Conservation (phyloP, 1,140 invertebrate species). For the Rhagoletis pomonella region DNA sequence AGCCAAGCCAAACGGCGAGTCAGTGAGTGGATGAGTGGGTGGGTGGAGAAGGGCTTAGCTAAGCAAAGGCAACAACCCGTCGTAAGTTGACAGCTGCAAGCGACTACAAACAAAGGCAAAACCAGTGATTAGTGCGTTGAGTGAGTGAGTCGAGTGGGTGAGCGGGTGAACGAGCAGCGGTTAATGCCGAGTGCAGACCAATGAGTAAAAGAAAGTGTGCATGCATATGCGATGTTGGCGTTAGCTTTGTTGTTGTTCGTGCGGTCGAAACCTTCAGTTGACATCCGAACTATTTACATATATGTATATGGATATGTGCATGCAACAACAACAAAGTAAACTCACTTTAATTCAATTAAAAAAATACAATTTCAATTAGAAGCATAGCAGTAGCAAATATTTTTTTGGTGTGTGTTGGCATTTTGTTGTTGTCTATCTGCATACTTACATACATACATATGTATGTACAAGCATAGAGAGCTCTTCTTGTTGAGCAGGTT, state of each 20-base stretch:
- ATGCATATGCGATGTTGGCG: neutral
- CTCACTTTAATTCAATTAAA: constrained; percentile 51
- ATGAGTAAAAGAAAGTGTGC: no score
- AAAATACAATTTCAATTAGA: constrained; percentile 50
- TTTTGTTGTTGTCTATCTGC: neutral
- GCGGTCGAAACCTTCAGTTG: constrained; percentile 8
- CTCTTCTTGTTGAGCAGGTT: neutral
- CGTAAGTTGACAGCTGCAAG: neutral
- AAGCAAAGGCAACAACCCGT: constrained; percentile 48
- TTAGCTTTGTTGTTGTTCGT: neutral
- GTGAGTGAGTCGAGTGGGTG: neutral
- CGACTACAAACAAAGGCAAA: constrained; percentile 21
- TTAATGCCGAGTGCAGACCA: no score
- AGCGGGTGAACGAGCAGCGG: no score
- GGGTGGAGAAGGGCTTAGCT: neutral
- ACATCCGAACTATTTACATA: neutral
- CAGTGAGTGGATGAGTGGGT: neutral
- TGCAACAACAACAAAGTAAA: neutral
- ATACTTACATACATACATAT: neutral
- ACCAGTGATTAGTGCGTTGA: constrained; percentile 17
- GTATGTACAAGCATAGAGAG: neutral
- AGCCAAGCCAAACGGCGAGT: no score
- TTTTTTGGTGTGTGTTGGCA: neutral
- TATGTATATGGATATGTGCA: no score
- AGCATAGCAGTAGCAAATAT: constrained; percentile 8